Evolutionary conservation across 2,797 vertebrate genomes (phyloP).

Genomic region (Ctenosaura bakeri): DNA sequence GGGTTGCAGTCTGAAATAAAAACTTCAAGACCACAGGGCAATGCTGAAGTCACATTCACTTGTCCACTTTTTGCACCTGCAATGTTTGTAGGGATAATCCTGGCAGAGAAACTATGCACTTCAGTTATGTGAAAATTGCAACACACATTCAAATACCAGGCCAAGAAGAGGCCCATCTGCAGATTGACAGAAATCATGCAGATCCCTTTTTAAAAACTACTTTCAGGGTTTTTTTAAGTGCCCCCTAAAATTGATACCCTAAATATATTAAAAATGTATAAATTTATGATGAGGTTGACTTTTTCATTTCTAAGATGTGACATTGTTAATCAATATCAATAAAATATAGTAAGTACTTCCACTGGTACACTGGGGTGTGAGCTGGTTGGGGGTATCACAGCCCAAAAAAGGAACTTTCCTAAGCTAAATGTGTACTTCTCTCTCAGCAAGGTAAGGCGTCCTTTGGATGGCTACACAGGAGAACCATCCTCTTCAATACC

Average conservation of each 20-base stretch:
- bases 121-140: background rate
- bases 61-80: background rate
- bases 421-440: background rate
- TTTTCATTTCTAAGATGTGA: background rate
- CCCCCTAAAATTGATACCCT: background rate
- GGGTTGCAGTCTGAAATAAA: background rate
- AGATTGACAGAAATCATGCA: background rate
- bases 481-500: background rate
- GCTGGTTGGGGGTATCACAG: background rate
- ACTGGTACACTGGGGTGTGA: background rate
- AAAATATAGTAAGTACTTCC: background rate
- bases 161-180: background rate
- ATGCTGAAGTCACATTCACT: background rate
- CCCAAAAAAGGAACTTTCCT: background rate
- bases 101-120: background rate
- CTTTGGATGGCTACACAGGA: conserved; percentile 39
- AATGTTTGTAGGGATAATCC: background rate
- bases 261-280: background rate
- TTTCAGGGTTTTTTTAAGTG: background rate
- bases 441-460: conserved; percentile 38
- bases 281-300: background rate
- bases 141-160: background rate
- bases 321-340: background rate
- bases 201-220: background rate
- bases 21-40: background rate